These are phyloP conservation scores for Eleginops maclovinus DNA, from an alignment of 2,113 vertebrate genomes.

Conservation along the genomic window DNA sequence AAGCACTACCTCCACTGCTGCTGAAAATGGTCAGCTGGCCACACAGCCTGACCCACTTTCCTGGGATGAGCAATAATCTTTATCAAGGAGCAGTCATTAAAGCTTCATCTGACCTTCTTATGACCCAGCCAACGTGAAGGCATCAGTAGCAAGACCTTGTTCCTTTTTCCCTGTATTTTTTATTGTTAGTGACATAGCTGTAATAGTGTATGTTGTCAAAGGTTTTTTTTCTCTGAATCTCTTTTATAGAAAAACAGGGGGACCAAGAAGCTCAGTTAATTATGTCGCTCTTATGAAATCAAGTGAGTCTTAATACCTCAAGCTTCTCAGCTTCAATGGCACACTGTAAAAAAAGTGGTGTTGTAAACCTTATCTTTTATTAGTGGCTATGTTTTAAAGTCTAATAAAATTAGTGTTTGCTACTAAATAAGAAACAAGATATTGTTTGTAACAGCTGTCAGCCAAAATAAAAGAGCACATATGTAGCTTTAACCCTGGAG, in stretches of 20 bases:
- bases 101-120: slow-evolving; percentile 18
- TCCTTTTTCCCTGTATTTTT: neutral
- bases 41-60: slow-evolving; percentile 41
- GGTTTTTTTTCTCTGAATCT: slow-evolving; percentile 8
- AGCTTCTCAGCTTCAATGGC: slow-evolving; percentile 16
- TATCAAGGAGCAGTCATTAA: slow-evolving; percentile 21
- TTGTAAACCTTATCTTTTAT: neutral
- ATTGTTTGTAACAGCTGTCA: slow-evolving; percentile 41
- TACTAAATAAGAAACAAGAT: slow-evolving; percentile 8
- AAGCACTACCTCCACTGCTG: slow-evolving; percentile 1
- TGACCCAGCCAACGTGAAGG: slow-evolving; percentile 5
- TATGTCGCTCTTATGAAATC: slow-evolving; percentile 39
- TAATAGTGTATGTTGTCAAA: neutral
- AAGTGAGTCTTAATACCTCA: slow-evolving; percentile 37
- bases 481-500: slow-evolving; percentile 37
- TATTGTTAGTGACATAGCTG: slow-evolving; percentile 1
- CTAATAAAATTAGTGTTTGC: slow-evolving; percentile 12
- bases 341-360: slow-evolving; percentile 5
- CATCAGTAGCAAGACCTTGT: neutral
- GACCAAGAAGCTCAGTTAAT: slow-evolving; percentile 35
- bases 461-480: slow-evolving; percentile 39
- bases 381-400: neutral
- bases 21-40: slow-evolving; percentile 16
- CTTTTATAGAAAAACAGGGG: slow-evolving; percentile 12
- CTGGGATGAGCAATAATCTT: slow-evolving; percentile 44